Conservation (phyloP, 2,113 vertebrate genomes). For the Syngnathus typhle region DNA sequence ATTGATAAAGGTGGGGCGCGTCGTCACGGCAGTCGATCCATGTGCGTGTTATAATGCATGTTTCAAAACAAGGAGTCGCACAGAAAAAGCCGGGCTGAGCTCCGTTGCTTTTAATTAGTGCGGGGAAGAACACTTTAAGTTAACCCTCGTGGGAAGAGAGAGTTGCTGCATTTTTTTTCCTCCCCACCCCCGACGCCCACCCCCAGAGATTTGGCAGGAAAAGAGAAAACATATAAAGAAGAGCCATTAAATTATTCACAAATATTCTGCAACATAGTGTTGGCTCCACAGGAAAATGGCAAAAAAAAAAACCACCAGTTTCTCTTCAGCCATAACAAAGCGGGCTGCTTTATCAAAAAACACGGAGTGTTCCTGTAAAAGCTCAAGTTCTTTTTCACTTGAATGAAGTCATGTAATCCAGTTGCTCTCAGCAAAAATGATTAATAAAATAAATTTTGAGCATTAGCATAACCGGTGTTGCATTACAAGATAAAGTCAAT, state of each 20-base stretch:
- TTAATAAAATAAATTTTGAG: not conserved
- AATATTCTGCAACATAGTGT: conserved; percentile 48
- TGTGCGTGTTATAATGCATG: conserved; percentile 26
- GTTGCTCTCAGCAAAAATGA: not conserved
- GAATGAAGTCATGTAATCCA: conserved; percentile 36
- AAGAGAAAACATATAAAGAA: conserved; percentile 45
- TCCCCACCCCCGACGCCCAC: conserved; percentile 17
- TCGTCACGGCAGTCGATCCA: conserved; percentile 10
- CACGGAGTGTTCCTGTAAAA: conserved; percentile 19
- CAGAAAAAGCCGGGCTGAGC: conserved; percentile 41
- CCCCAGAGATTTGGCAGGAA: conserved; percentile 48
- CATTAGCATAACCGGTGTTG: not conserved
- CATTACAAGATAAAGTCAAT: not conserved
- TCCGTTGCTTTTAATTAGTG: conserved; percentile 59
- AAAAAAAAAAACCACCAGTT: conserved; percentile 26
- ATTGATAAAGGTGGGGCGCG: conserved; percentile 25
- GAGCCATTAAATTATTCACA: conserved; percentile 64
- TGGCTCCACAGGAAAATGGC: conserved; percentile 23
- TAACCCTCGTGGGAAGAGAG: conserved; percentile 52
- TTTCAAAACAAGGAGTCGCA: conserved; percentile 35
- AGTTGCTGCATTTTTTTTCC: conserved; percentile 47
- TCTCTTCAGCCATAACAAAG: conserved; percentile 14
- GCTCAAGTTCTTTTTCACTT: conserved; percentile 46
- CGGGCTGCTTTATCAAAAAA: conserved; percentile 10
- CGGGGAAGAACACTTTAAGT: conserved; percentile 45